Percentiles rank a stretch among this genome's conserved stretches.
Conservation (phyloP, 2,113 vertebrate genomes). For the Pyrgilauda ruficollis region DNA sequence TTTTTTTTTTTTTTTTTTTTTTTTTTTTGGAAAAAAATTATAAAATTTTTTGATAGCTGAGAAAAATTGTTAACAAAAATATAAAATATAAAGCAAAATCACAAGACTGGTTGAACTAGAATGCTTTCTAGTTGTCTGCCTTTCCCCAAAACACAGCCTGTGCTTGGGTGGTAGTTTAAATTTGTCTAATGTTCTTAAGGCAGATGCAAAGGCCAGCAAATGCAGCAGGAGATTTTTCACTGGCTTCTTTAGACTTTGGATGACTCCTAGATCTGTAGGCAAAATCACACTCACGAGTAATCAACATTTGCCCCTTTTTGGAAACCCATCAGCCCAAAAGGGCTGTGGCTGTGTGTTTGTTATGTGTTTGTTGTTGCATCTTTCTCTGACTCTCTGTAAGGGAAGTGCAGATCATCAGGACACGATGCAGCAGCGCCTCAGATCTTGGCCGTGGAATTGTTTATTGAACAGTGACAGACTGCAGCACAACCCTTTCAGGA, state of each 20-base stretch:
- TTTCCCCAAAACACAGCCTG: not conserved
- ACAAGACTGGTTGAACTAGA: not conserved
- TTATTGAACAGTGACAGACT: not conserved
- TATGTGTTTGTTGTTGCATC: not conserved
- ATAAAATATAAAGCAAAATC: not conserved
- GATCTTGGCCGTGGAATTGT: not conserved
- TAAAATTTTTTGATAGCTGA: not conserved
- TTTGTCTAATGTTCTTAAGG: not conserved
- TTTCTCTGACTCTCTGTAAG: not conserved
- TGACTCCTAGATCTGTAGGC: not conserved
- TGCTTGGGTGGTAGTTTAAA: not conserved
- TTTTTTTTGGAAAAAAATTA: too few species aligned
- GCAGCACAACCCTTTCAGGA: not conserved
- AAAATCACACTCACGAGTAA: not conserved
- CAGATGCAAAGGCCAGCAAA: not conserved
- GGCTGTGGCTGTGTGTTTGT: not conserved
- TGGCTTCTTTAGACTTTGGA: not conserved
- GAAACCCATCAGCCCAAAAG: not conserved
- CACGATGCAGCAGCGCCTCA: rapidly evolving
- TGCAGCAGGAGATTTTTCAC: not conserved
- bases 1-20: not conserved
- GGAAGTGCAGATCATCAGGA: not conserved
- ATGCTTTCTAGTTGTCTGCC: not conserved
- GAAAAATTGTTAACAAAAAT: not conserved
- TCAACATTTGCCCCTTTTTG: slow-evolving; percentile 3